A percentile compares a stretch with the other conserved stretches of the same genome.
These are phyloP conservation scores for Mormyrus proboscirostris DNA, from an alignment of 2,797 vertebrate genomes.

Conservation along the genomic window DNA sequence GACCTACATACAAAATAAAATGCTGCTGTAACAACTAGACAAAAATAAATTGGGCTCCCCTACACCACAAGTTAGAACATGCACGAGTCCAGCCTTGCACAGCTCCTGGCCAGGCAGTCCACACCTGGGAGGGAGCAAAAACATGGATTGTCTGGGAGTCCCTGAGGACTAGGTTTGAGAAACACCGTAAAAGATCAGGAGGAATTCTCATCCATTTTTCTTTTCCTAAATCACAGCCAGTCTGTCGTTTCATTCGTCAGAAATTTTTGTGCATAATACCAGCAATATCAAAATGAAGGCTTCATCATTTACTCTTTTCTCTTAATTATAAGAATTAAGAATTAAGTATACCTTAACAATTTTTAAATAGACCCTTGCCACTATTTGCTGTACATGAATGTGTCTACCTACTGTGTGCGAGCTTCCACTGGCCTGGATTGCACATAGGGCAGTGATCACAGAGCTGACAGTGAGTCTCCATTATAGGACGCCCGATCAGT, in stretches of 20 bases:
- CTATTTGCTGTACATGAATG: neutral
- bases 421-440: neutral
- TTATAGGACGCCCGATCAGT: neutral
- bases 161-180: neutral
- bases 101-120: neutral
- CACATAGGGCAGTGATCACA: neutral
- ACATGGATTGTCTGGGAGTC: neutral
- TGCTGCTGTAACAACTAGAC: neutral
- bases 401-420: neutral
- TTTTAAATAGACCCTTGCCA: neutral
- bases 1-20: neutral
- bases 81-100: neutral
- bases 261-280: neutral
- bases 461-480: neutral
- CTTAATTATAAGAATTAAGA: neutral
- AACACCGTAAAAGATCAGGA: neutral
- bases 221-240: neutral
- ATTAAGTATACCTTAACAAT: neutral
- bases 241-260: neutral
- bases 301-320: neutral
- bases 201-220: neutral
- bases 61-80: neutral
- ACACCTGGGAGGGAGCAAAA: neutral
- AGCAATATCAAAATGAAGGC: neutral
- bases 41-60: neutral